phyloP scores from a whole-genome alignment of 2,888 invertebrate species.

The Sesia bembeciformis region DNA sequence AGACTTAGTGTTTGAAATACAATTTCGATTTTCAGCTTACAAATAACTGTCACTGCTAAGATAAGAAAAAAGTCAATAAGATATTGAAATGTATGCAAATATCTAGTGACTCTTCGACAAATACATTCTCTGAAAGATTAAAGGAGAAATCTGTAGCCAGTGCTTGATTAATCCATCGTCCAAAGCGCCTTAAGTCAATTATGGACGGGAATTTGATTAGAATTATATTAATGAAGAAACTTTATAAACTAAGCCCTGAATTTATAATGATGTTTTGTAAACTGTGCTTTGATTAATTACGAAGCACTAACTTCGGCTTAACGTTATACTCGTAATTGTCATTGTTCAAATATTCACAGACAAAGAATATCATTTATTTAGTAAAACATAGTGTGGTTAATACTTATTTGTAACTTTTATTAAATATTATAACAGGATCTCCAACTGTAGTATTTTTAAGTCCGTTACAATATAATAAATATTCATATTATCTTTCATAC shows the following conservation, averaged over 20 bases:
- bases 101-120: conserved; percentile 5
- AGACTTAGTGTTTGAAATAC: not conserved
- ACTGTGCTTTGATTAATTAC: no score
- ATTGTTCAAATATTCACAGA: no score
- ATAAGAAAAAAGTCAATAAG: conserved; percentile 1
- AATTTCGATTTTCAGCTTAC: not conserved
- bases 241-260: not conserved
- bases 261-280: not conserved
- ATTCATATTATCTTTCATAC: no score
- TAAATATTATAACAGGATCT: no score
- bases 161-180: conserved; percentile 6
- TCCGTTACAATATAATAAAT: no score
- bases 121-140: conserved; percentile 3
- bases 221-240: conserved; percentile 1
- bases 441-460: no score
- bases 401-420: no score
- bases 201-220: conserved; percentile 2
- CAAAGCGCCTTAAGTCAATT: conserved; percentile 2
- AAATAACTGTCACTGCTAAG: not conserved
- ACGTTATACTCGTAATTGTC: no score
- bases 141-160: conserved; percentile 4
- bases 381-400: no score
- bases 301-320: no score
- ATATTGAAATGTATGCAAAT: conserved; percentile 8
- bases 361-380: no score